Evolutionary conservation across 2,888 invertebrate genomes (phyloP), one percentile per base, ranked within the genome.

Genomic region (Imbricaverruca yamaguchii): DNA sequence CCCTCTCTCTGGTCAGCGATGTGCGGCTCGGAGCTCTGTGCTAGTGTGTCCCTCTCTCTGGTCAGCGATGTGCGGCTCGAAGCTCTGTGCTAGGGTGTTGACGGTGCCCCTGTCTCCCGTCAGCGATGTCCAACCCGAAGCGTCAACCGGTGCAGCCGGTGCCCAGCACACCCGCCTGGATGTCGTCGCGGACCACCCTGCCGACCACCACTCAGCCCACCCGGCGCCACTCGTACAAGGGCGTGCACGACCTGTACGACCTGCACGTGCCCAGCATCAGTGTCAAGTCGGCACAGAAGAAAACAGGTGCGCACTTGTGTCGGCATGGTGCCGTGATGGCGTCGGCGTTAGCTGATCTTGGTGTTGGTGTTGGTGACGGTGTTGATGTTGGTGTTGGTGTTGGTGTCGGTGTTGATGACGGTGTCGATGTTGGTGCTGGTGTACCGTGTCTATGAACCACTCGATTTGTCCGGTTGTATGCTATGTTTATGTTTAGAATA

Each of bases 211-310:
- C 80, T 11, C 81, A 23, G 13, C 23, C 79, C 57, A 23, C 81
- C 23, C 25, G 61, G 23, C 56, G 69, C 11, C 81, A 56, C 79
- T 57, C 57, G 57, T 84, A 85, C 83, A 85, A 85, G 82, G 85
- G 85, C 80, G 67, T 84, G 25, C 56, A 79, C 57, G 56, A 78
- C 12, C 55, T 55, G 11, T 6, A 55, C n/a, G 55, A 79, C 79
- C n/a, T 13, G 21, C 84, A 85, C 78, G 80, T 85, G 80, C 85
- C 84, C 81, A 85, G 84, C 84, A 84, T 85, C 82, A 85, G 85
- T 82, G 87, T 89, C 85, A 91, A 91, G 85, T 90, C 91, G 80
- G 90, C 92, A 85, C 92, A 92, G 85, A 93, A 93, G 89, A 90
- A 90, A 87, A 88, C 89, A 85, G 89, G 90, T 88, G 86, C 88